Conservation (phyloP, 2,888 invertebrate genomes). For the Steinernema scapterisci region DNA sequence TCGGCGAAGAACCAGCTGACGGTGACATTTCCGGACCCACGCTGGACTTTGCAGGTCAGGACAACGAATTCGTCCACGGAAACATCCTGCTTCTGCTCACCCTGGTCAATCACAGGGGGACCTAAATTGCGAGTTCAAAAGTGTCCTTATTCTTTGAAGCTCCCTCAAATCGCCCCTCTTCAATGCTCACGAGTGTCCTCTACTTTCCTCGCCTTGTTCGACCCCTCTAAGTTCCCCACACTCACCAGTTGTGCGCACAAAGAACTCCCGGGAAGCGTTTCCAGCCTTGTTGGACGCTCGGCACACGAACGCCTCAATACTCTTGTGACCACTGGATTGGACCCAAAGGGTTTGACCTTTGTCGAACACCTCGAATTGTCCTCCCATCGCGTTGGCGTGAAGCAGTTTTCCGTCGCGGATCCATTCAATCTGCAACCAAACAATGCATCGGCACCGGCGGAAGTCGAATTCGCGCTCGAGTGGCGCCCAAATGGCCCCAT, state of each 20-base stretch:
- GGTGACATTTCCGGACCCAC: constrained; percentile 60
- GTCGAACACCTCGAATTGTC: constrained; percentile 35
- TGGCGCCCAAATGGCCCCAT: not conserved
- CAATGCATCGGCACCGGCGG: constrained; percentile 13
- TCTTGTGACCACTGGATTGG: constrained; percentile 12
- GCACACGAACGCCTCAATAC: constrained; percentile 68
- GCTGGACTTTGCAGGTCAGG: constrained; percentile 68
- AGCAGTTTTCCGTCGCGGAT: constrained; percentile 66
- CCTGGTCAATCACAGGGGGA: constrained; percentile 57
- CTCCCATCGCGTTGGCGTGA: constrained; percentile 40
- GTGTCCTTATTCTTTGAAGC: not conserved
- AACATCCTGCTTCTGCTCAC: constrained; percentile 44
- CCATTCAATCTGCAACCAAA: constrained; percentile 63
- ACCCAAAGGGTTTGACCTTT: constrained; percentile 43
- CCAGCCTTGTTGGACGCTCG: constrained; percentile 69
- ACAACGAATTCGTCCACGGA: constrained; percentile 68
- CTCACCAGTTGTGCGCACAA: constrained; percentile 57
- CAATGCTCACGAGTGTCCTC: not conserved
- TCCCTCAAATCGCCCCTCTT: not conserved
- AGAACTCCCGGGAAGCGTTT: constrained; percentile 52
- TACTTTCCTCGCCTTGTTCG: not conserved
- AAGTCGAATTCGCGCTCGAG: constrained; percentile 21
- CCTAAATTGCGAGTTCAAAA: constrained; percentile 40
- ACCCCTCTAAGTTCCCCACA: not conserved
- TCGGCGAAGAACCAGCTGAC: constrained; percentile 33